Percentiles rank a stretch among this genome's conserved stretches.
phyloP scores from a whole-genome alignment of 2,113 vertebrate species.

The Mola mola region DNA sequence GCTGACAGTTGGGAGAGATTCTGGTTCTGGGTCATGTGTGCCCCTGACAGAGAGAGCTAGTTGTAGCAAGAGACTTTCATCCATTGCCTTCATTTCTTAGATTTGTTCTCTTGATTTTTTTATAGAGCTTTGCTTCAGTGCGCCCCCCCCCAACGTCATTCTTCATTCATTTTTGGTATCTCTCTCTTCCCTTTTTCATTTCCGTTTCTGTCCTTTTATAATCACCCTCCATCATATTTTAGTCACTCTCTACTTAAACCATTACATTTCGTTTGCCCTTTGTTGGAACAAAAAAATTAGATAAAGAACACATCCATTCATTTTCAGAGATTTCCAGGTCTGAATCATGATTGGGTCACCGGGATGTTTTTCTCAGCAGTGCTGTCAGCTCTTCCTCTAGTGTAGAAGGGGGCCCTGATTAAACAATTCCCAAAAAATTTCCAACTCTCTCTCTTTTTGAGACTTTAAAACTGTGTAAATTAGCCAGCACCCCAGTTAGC shows the following conservation, averaged over 20 bases:
- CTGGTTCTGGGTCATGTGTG: constrained; percentile 78
- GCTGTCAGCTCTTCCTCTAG: background rate
- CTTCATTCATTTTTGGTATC: constrained; percentile 39
- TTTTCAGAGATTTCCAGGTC: constrained; percentile 29
- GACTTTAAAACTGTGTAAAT: background rate
- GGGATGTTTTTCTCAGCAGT: constrained; percentile 3
- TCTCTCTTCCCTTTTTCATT: constrained; percentile 60
- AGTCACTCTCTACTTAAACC: constrained; percentile 43
- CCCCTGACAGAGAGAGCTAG: constrained; percentile 66
- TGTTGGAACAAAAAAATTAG: constrained; percentile 46
- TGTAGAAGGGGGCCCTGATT: too few relatives aligned
- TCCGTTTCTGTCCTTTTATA: constrained; percentile 48
- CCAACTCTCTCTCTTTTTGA: background rate
- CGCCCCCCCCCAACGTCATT: constrained; percentile 27
- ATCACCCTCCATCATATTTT: constrained; percentile 45
- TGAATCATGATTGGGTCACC: background rate
- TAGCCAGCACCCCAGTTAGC: background rate
- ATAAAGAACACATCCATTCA: constrained; percentile 16
- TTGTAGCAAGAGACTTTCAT: constrained; percentile 61
- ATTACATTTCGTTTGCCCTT: constrained; percentile 42
- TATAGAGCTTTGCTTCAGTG: constrained; percentile 28
- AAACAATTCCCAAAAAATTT: background rate
- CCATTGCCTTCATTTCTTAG: constrained; percentile 45
- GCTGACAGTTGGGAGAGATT: constrained; percentile 54
- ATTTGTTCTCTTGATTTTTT: constrained; percentile 21